Percentiles rank a stretch among this genome's conserved stretches.
Evolutionary conservation across 2,888 invertebrate species (phyloP).

Genomic region (Phorcus lineatus): DNA sequence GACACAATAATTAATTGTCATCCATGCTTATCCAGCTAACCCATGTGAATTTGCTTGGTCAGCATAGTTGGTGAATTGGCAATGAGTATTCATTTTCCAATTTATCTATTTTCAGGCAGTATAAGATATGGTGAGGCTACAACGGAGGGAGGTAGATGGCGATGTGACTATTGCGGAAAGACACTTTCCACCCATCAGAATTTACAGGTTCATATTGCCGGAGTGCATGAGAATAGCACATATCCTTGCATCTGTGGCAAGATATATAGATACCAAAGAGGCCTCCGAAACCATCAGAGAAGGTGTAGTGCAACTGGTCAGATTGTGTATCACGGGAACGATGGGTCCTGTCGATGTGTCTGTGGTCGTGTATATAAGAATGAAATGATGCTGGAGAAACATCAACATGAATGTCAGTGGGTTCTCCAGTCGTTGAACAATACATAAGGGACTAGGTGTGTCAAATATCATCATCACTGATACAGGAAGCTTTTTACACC

Average conservation of each 20-base stretch:
- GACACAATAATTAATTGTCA: no score
- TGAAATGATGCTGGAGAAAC: neutral
- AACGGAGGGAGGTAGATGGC: neutral
- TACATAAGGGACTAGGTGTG: no score
- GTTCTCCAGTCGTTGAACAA: neutral
- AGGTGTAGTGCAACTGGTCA: neutral
- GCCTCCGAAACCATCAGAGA: neutral
- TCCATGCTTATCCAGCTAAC: no score
- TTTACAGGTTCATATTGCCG: neutral
- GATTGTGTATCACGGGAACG: neutral
- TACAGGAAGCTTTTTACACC: no score
- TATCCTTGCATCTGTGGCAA: neutral
- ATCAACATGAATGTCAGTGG: neutral
- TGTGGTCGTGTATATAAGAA: neutral
- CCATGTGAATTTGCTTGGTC: no score
- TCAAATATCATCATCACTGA: no score
- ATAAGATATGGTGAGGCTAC: neutral
- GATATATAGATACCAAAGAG: neutral
- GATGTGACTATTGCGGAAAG: neutral
- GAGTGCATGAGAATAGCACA: neutral
- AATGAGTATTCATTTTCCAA: no score
- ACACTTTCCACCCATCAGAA: neutral
- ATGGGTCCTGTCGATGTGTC: neutral
- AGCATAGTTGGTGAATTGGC: no score
- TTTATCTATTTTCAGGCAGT: neutral